Evolutionary conservation across 2,797 vertebrate genomes (phyloP), one percentile per base, ranked within the genome.

Genomic region (Meriones psammophilus): DNA sequence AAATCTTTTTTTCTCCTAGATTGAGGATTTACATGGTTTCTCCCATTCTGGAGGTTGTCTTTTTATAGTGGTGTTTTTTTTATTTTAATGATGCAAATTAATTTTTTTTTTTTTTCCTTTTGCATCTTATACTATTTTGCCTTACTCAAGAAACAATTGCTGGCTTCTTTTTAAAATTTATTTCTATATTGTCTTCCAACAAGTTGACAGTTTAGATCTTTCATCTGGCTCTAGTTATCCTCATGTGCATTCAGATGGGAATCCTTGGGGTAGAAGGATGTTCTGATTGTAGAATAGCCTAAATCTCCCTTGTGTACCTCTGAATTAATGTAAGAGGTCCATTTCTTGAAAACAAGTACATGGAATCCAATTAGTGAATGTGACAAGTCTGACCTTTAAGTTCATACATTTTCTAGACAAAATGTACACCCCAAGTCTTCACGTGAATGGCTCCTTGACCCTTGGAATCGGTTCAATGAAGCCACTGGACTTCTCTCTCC

Each of bases 401-500:
- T 60, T 89, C 9, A 2, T 22, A 0, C 92, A 15, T 79, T 95
- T 71, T 94, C 71, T 56, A 99, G 99, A 84, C 58, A 98, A 99
- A 97, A 88, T 71, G 68, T 98, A 93, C 5, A 95, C 98, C 5
- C 98, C 95, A 0, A 96, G 96, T 84, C 98, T 99, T 85, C 98
- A 86, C 0, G 97, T 98, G 83, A 99, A 98, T 71, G 98, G 99
- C 1, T 99, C 99, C 22, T 98, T 99, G 66, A 96, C 98, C 78
- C 99, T 99, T 20, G 98, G 98, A 1, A 98, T 99, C 0, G 99
- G 99, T 0, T 98, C 99, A 1, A 93, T 98, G 2, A 98, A 97
- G 77, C 98, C 98, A 0, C 97, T 99, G 33, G 97, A 97, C 58
- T 94, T 97, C 8, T 92, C 98, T 30, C 97, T 99, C 60, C 98